Base-by-base conservation (phyloP, 2,113 vertebrate species). In the Clarias gariepinus region DNA sequence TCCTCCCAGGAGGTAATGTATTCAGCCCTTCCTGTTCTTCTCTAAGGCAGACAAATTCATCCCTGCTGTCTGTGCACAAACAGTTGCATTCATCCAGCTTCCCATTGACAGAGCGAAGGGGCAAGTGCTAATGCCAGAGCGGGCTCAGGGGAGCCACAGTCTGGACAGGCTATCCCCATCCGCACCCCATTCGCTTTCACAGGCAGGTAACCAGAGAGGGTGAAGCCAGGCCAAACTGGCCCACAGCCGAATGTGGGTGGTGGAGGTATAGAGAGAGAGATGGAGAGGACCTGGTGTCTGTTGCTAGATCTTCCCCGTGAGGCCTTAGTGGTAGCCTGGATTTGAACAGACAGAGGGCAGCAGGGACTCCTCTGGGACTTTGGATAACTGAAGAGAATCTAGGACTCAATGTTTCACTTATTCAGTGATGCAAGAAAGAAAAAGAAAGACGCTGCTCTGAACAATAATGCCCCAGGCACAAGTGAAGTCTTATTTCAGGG, bases 161-260 rank as follows among this genome's bases (percentile, higher is more conserved):
- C 94, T 93, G 93, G 94, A 93, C 88, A 90, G 90, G 90, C 92
- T 93, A 92, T 94, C 94, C 93, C 93, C 91, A 92, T 94, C 93
- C 89, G 87, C 92, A 76, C 91, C 90, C 89, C 90, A 89, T 88
- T 91, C 12, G 89, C 92, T 93, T 94, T 95, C 91, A 93, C 87
- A 88, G 71, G 90, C 88, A 91, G 90, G 95, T 94, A 95, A 96
- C 93, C 84, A 87, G 94, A 95, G 93, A 95, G 90, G 92, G 90
- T 88, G 90, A 91, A 93, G 91, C 81, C 86, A 92, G 92, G 90
- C 90, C 89, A 91, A 83, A 76, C 81, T 94, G 93, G 93, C 90
- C 36, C 21, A 7, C 18, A 21, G 91, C 93, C 92, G 92, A 83
- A 84, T 81, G 47, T 64, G 86, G 90, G 90, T 73, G 30, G 66